These are phyloP conservation scores for Tachina lurida DNA, from an alignment of 2,888 invertebrate genomes.

Conservation along the genomic window DNA sequence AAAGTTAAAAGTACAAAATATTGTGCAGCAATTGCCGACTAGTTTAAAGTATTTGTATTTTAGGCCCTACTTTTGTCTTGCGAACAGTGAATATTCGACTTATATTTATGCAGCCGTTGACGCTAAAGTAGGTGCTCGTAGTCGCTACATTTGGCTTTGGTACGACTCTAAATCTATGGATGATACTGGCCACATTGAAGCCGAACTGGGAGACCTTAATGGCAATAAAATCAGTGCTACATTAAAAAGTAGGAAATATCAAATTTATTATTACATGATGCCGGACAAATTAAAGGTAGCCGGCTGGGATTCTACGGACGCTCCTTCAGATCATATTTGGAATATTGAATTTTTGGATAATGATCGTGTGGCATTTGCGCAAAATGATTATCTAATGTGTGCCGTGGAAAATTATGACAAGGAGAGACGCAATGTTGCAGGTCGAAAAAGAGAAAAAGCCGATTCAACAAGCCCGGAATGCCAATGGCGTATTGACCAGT, in stretches of 20 bases:
- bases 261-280: slow-evolving; percentile 53
- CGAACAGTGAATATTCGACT: slow-evolving; percentile 3
- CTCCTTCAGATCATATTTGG: slow-evolving; percentile 35
- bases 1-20: background rate
- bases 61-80: background rate
- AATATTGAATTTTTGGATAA: slow-evolving; percentile 32
- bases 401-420: background rate
- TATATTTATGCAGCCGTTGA: slow-evolving; percentile 45
- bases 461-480: slow-evolving; percentile 11
- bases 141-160: slow-evolving; percentile 48
- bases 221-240: background rate
- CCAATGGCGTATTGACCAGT: slow-evolving; percentile 20
- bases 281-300: slow-evolving; percentile 16
- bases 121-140: slow-evolving; percentile 12
- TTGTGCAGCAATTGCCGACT: background rate
- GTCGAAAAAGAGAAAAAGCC: background rate
- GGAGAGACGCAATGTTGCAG: slow-evolving; percentile 33
- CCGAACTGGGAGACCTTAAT: background rate
- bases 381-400: slow-evolving; percentile 53
- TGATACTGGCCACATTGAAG: slow-evolving; percentile 23
- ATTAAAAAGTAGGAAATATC: slow-evolving; percentile 31
- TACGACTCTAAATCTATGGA: slow-evolving; percentile 34
- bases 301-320: slow-evolving; percentile 21
- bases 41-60: background rate
- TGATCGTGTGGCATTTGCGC: slow-evolving; percentile 42